Conservation (phyloP, 1,140 invertebrate genomes). For the Monomorium pharaonis region DNA sequence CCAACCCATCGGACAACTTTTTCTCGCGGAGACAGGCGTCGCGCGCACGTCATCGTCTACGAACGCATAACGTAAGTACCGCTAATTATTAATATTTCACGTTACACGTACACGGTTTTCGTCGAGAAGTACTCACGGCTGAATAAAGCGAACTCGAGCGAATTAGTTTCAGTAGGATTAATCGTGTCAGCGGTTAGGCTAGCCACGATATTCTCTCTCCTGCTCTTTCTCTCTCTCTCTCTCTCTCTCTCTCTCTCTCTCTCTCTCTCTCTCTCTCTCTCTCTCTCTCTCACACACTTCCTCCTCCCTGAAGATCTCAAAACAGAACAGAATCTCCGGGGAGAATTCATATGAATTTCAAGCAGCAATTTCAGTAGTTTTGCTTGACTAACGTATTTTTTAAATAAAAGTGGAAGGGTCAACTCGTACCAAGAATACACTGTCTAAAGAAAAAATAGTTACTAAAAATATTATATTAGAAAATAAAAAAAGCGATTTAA, state of each 20-base stretch:
- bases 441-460: no score
- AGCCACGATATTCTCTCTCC: constrained; percentile 68
- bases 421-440: background rate
- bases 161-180: constrained; percentile 81
- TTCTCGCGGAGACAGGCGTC: background rate
- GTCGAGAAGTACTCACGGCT: constrained; percentile 22
- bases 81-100: constrained; percentile 73
- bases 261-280: constrained; percentile 5
- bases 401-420: background rate
- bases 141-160: constrained; percentile 77
- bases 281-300: no score
- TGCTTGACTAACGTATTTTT: background rate
- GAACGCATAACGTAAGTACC: background rate
- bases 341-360: constrained; percentile 8
- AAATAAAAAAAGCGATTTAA: background rate
- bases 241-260: constrained; percentile 27
- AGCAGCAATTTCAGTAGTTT: background rate
- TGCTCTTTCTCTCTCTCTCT: constrained; percentile 37
- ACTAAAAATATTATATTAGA: no score
- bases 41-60: background rate
- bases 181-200: constrained; percentile 74
- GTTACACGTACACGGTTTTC: background rate
- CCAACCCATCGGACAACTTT: background rate
- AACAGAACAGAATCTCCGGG: background rate
- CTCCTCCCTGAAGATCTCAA: background rate